These are phyloP conservation scores for Tragopan temminckii DNA, from an alignment of 2,797 vertebrate genomes.

Conservation along the genomic window DNA sequence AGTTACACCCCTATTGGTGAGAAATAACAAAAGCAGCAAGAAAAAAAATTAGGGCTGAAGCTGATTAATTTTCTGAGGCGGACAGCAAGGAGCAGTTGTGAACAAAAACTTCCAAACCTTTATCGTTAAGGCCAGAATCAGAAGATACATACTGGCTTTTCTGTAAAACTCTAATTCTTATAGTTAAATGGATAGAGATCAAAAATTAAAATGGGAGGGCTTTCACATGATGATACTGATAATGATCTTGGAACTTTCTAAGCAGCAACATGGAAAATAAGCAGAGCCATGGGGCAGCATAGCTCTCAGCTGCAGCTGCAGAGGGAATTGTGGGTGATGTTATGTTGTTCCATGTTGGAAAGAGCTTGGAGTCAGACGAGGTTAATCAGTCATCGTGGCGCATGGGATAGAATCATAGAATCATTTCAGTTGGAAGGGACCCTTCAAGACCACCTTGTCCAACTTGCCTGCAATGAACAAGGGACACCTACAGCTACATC, in stretches of 20 bases:
- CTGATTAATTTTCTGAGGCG: neutral
- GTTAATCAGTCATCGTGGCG: slow-evolving; percentile 4
- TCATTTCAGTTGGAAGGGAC: too few species aligned
- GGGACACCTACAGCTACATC: too few species aligned
- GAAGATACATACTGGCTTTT: neutral
- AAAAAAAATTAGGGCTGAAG: neutral
- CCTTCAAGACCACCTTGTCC: too few species aligned
- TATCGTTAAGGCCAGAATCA: neutral
- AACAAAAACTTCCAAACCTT: neutral
- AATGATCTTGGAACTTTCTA: neutral
- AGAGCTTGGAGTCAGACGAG: neutral
- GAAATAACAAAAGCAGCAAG: neutral
- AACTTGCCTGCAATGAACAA: too few species aligned
- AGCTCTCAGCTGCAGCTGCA: neutral
- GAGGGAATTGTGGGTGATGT: neutral
- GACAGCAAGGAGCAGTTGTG: neutral
- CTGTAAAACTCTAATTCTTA: neutral
- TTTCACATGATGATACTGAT: neutral
- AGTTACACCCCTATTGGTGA: neutral
- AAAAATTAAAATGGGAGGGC: neutral
- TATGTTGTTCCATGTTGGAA: neutral
- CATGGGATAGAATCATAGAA: neutral
- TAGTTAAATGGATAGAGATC: neutral
- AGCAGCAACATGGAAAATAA: neutral
- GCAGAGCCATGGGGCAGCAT: neutral